These are phyloP conservation scores for Mesembrinibis cayennensis DNA, from an alignment of 2,113 vertebrate genomes.

Conservation along the genomic window DNA sequence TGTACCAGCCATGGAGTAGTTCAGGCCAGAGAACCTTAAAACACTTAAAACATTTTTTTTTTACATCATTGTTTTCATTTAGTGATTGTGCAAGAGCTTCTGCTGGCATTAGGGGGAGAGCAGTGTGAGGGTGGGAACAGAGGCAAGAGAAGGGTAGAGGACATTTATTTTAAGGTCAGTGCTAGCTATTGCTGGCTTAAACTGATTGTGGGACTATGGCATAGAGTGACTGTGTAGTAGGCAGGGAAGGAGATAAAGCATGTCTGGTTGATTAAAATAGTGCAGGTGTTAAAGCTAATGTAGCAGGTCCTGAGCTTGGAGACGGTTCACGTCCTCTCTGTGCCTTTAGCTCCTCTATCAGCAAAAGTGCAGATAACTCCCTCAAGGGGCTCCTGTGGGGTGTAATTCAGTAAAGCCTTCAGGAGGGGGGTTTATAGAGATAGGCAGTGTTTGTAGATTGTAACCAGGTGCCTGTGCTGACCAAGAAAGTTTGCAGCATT, in stretches of 20 bases:
- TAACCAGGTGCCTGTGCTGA: conserved; percentile 7
- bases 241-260: conserved; percentile 6
- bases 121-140: neutral
- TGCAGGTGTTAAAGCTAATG: conserved; percentile 30
- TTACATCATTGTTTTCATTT: neutral
- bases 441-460: conserved; percentile 19
- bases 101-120: neutral
- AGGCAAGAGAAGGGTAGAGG: neutral
- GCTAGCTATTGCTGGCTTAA: neutral
- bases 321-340: neutral
- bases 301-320: neutral
- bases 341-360: conserved; percentile 21
- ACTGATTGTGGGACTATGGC: neutral
- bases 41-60: neutral
- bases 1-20: neutral
- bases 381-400: neutral
- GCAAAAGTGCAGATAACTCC: conserved; percentile 31
- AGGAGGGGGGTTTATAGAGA: neutral
- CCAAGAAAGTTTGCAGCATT: neutral
- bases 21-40: neutral
- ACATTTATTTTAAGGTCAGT: conserved; percentile 17
- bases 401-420: neutral
- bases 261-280: conserved; percentile 53
- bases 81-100: neutral
- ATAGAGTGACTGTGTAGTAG: neutral